Percentiles rank a stretch among this genome's conserved stretches.
phyloP scores from a whole-genome alignment of 2,797 vertebrate species.

The Adelosebastes latens region DNA sequence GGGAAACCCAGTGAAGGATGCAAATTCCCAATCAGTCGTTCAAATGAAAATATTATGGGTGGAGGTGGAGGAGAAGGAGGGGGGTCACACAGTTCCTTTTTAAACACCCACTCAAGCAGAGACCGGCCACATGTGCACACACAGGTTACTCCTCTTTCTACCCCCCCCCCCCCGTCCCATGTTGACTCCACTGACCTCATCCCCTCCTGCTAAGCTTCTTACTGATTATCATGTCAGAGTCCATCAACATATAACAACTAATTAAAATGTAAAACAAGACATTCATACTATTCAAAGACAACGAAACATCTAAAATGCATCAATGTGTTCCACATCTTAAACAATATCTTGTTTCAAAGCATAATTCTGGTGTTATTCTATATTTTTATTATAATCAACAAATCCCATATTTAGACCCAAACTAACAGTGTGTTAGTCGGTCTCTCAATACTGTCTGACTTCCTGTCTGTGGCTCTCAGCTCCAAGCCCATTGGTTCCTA shows the following conservation, averaged over 20 bases:
- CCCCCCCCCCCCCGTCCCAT: neutral
- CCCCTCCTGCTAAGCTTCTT: neutral
- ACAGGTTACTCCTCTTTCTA: neutral
- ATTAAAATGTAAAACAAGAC: neutral
- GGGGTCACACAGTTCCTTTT: neutral
- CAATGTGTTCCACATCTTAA: neutral
- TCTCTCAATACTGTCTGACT: neutral
- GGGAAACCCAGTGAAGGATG: constrained; percentile 66
- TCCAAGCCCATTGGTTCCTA: neutral
- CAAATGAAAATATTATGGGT: constrained; percentile 52
- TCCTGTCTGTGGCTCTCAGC: neutral
- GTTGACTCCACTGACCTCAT: neutral
- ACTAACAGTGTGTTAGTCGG: neutral
- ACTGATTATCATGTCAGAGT: neutral
- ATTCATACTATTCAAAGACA: no score
- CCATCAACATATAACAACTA: neutral
- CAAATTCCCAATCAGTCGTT: constrained; percentile 66
- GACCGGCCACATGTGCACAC: constrained; percentile 32
- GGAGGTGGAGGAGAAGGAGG: neutral
- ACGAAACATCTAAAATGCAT: neutral
- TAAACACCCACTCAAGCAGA: constrained; percentile 30
- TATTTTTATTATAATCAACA: neutral
- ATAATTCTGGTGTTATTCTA: neutral
- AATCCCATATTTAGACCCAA: neutral
- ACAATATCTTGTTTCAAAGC: neutral